phyloP scores from a whole-genome alignment of 2,797 vertebrate genomes.

The Cheirogaleus major region DNA sequence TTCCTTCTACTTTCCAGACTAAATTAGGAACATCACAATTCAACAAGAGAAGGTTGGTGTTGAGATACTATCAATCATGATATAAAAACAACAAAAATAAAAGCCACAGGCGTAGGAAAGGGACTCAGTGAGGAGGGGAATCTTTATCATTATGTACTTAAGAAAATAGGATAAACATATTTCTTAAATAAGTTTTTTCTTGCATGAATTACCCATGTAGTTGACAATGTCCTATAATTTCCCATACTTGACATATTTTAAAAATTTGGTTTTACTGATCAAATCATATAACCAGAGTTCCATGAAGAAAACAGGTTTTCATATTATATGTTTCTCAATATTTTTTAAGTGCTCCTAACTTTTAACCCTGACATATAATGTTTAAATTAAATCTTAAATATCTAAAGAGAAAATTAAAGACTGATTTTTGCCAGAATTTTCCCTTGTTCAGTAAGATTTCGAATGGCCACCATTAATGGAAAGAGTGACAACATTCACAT shows the following conservation, averaged over 20 bases:
- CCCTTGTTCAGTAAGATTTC: neutral
- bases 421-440: neutral
- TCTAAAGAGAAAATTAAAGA: neutral
- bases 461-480: neutral
- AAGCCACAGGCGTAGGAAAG: neutral
- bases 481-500: neutral
- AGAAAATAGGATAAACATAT: neutral
- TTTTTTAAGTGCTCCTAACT: neutral
- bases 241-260: neutral
- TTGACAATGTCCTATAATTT: neutral
- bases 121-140: neutral
- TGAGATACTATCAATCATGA: neutral
- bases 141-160: neutral
- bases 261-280: neutral
- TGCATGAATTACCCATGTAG: neutral
- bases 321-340: neutral
- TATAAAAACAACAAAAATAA: neutral
- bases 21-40: neutral
- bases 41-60: neutral
- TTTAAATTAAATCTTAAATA: constrained; percentile 3
- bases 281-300: neutral
- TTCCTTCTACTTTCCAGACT: neutral
- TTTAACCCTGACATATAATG: neutral
- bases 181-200: neutral
- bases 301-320: neutral